These are phyloP conservation scores for Tenthredo mesomela DNA, from an alignment of 2,888 invertebrate genomes.

Conservation along the genomic window DNA sequence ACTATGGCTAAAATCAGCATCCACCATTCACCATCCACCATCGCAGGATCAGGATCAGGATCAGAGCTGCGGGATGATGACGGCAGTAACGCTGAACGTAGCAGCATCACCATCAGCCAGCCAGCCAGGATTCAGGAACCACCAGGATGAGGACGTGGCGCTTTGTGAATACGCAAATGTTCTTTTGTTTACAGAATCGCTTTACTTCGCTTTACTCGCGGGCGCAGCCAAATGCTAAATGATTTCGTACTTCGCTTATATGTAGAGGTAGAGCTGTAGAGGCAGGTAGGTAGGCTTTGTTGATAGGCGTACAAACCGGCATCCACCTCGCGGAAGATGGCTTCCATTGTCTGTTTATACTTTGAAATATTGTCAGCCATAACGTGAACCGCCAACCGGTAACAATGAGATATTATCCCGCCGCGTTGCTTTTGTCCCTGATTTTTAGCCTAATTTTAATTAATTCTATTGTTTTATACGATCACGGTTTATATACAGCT, in stretches of 20 bases:
- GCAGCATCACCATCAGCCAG: not conserved
- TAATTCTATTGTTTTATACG: constrained; percentile 60
- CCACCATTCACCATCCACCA: not conserved
- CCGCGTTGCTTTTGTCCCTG: constrained; percentile 24
- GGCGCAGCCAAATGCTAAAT: constrained; percentile 70
- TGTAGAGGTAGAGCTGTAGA: constrained; percentile 33
- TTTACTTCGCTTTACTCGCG: constrained; percentile 59
- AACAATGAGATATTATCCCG: constrained; percentile 46
- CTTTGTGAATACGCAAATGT: constrained; percentile 66
- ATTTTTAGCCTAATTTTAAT: constrained; percentile 70
- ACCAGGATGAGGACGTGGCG: constrained; percentile 57
- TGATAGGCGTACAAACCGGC: constrained; percentile 36
- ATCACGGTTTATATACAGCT: not conserved
- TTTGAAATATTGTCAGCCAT: constrained; percentile 75
- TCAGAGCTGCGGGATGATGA: not conserved
- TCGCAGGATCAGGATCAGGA: not conserved
- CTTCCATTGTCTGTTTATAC: constrained; percentile 70
- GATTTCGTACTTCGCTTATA: constrained; percentile 65
- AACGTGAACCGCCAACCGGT: constrained; percentile 59
- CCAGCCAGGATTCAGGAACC: too few species aligned
- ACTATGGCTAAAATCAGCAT: not conserved
- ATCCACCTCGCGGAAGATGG: constrained; percentile 66
- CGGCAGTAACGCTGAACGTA: not conserved
- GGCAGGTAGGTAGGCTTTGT: constrained; percentile 35
- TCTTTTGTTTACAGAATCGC: constrained; percentile 65